Base-by-base conservation (phyloP, 2,888 invertebrate species). In the Andrena bicolor region DNA sequence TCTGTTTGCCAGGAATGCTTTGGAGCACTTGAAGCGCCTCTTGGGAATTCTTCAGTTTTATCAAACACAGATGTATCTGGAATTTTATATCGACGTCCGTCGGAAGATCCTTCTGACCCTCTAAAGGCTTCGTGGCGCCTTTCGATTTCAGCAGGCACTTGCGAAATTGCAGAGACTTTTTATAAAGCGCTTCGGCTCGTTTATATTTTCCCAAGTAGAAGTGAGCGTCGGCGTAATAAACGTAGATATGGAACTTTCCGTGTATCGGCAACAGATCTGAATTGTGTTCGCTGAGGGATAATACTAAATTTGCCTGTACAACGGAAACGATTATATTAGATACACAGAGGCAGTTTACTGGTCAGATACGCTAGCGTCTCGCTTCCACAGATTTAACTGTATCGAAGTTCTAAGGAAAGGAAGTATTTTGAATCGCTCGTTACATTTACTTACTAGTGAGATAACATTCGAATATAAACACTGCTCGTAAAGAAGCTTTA, bases 381-480 rank as follows among this genome's bases (percentile, higher is more conserved):
- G 20, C 51, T 20, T 26, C 16, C 58, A 51, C 35, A 35, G 35
- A 35, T 35, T 35, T 35, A 35, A 10, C 35, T 10, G 10, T 10
- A 23, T 51, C 28, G 60, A 68, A 74, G 48, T 56, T n/a, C 53
- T 10, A 77, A 35, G 61, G 48, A 72, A 49, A 60, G 32, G 3
- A 32, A 53, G 53, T 35, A 56, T 49, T 53, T 48, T 10, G 2
- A 30, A 48, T 65, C 49, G 20, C 35, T 61, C 26, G 48, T 51
- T 56, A 72, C 28, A 41, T 80, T 64, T 78, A 93, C 95, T 95
- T 95, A 97, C 97, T 92, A 97, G 93, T 88, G 95, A 94, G 66
- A 96, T 95, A 20, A 97, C 96, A 93, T 97, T 97, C 10, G 96
- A 96, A 91, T 97, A 96, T 1, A 97, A 94, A 87, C 96, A 95